These are phyloP conservation scores for Hemithea aestivaria DNA, from an alignment of 2,888 invertebrate genomes.

Conservation along the genomic window DNA sequence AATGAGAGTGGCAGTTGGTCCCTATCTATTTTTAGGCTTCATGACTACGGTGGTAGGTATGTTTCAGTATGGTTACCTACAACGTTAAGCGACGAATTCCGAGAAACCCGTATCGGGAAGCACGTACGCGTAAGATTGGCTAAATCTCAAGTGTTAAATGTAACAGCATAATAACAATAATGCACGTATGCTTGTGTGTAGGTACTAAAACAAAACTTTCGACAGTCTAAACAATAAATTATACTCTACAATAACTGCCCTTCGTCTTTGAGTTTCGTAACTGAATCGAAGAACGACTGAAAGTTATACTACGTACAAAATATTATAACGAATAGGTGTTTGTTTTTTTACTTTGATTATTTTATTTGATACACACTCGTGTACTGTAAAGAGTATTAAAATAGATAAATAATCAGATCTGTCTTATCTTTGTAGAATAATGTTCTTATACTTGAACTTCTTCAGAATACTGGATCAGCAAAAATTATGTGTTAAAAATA, in stretches of 20 bases:
- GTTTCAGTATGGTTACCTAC: constrained; percentile 42
- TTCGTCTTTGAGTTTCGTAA: not conserved
- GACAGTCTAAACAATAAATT: not conserved
- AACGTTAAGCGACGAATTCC: constrained; percentile 59
- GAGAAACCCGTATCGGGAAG: constrained; percentile 70
- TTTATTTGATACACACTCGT: too few relatives aligned
- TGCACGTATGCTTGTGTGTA: constrained; percentile 24
- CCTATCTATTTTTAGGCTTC: constrained; percentile 18
- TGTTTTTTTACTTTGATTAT: too few relatives aligned
- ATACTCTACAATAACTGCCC: not conserved
- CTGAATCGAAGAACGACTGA: too few relatives aligned
- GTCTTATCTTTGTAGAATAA: too few relatives aligned
- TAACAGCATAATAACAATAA: constrained; percentile 58
- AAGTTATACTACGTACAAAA: too few relatives aligned
- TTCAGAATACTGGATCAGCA: too few relatives aligned
- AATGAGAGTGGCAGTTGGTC: too few relatives aligned
- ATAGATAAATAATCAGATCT: too few relatives aligned
- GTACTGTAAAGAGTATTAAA: too few relatives aligned
- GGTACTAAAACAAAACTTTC: constrained; percentile 11
- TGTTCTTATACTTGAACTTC: too few relatives aligned
- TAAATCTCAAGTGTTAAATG: constrained; percentile 59
- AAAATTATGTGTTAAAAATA: too few relatives aligned
- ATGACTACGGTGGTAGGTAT: constrained; percentile 28
- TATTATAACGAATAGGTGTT: too few relatives aligned
- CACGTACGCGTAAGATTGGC: constrained; percentile 70